phyloP scores from a whole-genome alignment of 2,888 invertebrate species.

The Philopedon plagiatum region DNA sequence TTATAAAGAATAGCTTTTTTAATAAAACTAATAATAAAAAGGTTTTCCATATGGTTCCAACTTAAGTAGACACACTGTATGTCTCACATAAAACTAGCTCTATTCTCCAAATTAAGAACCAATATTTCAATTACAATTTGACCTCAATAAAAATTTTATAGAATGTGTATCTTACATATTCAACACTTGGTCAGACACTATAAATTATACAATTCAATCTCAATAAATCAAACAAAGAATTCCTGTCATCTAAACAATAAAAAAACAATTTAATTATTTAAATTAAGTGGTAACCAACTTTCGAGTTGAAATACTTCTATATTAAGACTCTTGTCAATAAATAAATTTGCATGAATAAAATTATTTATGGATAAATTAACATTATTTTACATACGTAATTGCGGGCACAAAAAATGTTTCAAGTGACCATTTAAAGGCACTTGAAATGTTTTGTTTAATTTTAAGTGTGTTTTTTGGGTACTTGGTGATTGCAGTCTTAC shows the following conservation, averaged over 20 bases:
- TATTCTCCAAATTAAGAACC: too few relatives aligned
- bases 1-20: too few relatives aligned
- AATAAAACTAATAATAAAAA: too few relatives aligned
- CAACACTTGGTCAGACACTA: too few relatives aligned
- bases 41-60: too few relatives aligned
- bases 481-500: constrained; percentile 32
- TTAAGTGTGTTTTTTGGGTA: constrained; percentile 41
- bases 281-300: constrained; percentile 15
- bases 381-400: constrained; percentile 48
- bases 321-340: constrained; percentile 32
- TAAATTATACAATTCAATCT: not conserved
- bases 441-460: constrained; percentile 35
- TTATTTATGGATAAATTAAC: constrained; percentile 42
- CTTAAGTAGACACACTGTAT: too few relatives aligned
- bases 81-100: too few relatives aligned
- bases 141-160: too few relatives aligned
- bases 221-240: constrained; percentile 32
- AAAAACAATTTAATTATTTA: constrained; percentile 33
- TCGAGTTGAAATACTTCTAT: constrained; percentile 9
- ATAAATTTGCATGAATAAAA: constrained; percentile 46
- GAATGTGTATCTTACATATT: too few relatives aligned
- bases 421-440: constrained; percentile 33
- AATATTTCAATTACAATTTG: too few relatives aligned
- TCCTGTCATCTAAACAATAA: constrained; percentile 27
- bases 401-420: constrained; percentile 35